Conservation (phyloP, 1,140 invertebrate species). For the Megalonaias nervosa region DNA sequence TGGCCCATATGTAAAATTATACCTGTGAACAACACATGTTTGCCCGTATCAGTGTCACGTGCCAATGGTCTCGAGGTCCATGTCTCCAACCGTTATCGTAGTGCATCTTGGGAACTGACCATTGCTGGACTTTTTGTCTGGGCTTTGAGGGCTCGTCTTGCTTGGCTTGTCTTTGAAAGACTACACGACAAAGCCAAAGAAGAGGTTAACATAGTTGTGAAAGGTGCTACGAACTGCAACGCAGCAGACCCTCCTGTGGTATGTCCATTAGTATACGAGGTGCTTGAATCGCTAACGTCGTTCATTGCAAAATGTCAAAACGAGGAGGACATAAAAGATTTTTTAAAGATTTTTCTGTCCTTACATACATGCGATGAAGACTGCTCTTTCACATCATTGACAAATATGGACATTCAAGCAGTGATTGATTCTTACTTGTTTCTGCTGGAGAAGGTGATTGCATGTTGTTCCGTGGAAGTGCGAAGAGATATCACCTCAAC, state of each 20-base stretch:
- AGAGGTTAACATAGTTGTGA: constrained; percentile 27
- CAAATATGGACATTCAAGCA: constrained; percentile 34
- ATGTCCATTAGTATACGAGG: constrained; percentile 39
- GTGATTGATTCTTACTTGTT: constrained; percentile 40
- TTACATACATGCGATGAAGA: constrained; percentile 42
- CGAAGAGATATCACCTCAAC: constrained; percentile 38
- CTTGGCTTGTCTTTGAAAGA: constrained; percentile 48
- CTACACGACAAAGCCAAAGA: constrained; percentile 47
- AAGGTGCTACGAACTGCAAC: constrained; percentile 32
- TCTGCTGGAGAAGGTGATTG: constrained; percentile 41
- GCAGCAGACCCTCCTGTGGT: constrained; percentile 27
- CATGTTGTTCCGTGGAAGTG: constrained; percentile 32
- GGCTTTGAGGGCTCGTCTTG: constrained; percentile 40
- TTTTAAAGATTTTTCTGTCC: constrained; percentile 36
- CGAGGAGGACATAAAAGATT: constrained; percentile 44
- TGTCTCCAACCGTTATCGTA: constrained; percentile 34
- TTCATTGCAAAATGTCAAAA: constrained; percentile 50
- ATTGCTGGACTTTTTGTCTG: constrained; percentile 52
- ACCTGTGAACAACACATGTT: constrained; percentile 32
- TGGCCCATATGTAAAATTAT: constrained; percentile 48
- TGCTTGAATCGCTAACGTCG: constrained; percentile 38
- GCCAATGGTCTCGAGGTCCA: constrained; percentile 14
- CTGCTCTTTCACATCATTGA: constrained; percentile 38
- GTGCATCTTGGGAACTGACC: constrained; percentile 44
- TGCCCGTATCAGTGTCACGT: constrained; percentile 18